Conservation (phyloP, 2,113 vertebrate species). For the Microcebus lehilahytsara region DNA sequence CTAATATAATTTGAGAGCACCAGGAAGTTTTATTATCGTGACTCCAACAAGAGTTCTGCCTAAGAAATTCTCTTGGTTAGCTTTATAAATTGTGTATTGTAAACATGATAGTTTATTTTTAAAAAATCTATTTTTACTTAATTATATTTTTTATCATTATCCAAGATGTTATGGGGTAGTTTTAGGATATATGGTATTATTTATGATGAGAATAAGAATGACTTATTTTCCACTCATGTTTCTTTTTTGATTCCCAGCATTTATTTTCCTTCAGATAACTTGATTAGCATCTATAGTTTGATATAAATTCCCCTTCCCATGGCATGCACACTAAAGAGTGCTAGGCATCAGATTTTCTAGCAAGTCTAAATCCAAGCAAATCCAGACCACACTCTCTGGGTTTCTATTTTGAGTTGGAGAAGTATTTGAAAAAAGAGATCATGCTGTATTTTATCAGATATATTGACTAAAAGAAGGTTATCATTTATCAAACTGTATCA, state of each 20-base stretch:
- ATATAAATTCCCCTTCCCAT: neutral
- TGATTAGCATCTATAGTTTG: neutral
- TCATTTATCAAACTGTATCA: neutral
- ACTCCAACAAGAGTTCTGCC: neutral
- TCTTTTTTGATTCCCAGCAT: neutral
- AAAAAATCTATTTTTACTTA: neutral
- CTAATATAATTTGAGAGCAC: conserved; percentile 15
- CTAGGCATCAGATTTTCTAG: neutral
- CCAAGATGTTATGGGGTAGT: neutral
- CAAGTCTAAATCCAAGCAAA: neutral
- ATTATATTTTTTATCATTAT: neutral
- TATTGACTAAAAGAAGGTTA: neutral
- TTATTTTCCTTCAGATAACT: neutral
- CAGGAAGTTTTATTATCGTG: neutral
- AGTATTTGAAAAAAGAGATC: neutral
- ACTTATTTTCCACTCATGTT: neutral
- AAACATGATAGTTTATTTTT: neutral
- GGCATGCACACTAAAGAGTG: neutral
- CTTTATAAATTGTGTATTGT: neutral
- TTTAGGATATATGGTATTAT: neutral
- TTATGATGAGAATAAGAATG: neutral
- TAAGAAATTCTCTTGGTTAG: neutral
- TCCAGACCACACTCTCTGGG: neutral
- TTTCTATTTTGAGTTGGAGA: neutral
- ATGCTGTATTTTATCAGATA: neutral